phyloP scores from a whole-genome alignment of 2,797 vertebrate species.

The Sandelia bainsii region DNA sequence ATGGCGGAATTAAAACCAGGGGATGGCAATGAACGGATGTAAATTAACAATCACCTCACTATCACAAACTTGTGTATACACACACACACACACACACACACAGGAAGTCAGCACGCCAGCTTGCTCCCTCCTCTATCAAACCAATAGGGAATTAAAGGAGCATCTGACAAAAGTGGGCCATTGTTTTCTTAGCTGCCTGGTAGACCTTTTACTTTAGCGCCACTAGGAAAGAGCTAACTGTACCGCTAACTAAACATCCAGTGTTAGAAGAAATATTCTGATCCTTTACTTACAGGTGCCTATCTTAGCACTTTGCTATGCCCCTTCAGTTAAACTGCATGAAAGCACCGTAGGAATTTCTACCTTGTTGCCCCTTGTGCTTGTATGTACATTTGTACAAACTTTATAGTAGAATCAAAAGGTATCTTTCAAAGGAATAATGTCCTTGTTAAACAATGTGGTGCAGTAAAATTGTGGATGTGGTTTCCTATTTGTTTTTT shows the following conservation, averaged over 20 bases:
- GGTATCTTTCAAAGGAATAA: too few species aligned
- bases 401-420: too few species aligned
- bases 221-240: slow-evolving; percentile 12
- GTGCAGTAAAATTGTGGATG: not conserved
- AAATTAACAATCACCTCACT: slow-evolving; percentile 78
- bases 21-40: slow-evolving; percentile 77
- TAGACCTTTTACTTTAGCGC: slow-evolving; percentile 25
- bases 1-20: slow-evolving; percentile 81
- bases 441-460: too few species aligned
- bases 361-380: too few species aligned
- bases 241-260: slow-evolving; percentile 8
- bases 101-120: slow-evolving; percentile 49
- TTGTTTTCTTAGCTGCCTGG: slow-evolving; percentile 50
- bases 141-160: slow-evolving; percentile 42
- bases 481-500: not conserved
- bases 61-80: slow-evolving; percentile 49
- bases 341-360: not conserved
- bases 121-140: slow-evolving; percentile 27
- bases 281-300: not conserved
- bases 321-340: not conserved
- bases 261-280: not conserved
- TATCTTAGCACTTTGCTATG: not conserved
- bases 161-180: slow-evolving; percentile 51
- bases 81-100: slow-evolving; percentile 23
- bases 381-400: too few species aligned